These are phyloP conservation scores for Phlogophora meticulosa DNA, from an alignment of 2,888 invertebrate species.

Conservation along the genomic window DNA sequence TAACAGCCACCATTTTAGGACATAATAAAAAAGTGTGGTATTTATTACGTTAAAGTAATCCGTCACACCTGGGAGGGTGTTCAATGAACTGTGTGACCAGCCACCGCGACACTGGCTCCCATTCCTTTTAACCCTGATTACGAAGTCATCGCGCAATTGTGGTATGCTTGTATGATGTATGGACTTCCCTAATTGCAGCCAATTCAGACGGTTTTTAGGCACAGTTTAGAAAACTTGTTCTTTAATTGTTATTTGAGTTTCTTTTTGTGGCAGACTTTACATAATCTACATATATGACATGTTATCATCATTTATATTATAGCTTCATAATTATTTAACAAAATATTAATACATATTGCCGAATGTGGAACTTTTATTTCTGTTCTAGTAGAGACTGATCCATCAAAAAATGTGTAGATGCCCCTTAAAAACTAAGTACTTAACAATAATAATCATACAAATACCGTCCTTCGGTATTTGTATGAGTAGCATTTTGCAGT, in stretches of 20 bases:
- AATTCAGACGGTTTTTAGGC: neutral
- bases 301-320: too few species aligned
- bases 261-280: too few species aligned
- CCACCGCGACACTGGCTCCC: slow-evolving; percentile 29
- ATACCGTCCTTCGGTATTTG: too few species aligned
- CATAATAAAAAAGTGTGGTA: slow-evolving; percentile 16
- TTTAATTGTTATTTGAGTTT: neutral
- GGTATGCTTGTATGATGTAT: neutral
- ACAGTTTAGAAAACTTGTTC: neutral
- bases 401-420: too few species aligned
- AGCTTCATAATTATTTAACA: too few species aligned
- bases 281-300: too few species aligned
- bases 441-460: too few species aligned
- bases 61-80: slow-evolving; percentile 42
- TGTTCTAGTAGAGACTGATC: too few species aligned
- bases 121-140: slow-evolving; percentile 39
- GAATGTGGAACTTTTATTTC: too few species aligned
- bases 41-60: slow-evolving; percentile 30
- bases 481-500: neutral
- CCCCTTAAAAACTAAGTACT: too few species aligned
- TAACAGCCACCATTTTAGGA: neutral
- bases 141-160: slow-evolving; percentile 37
- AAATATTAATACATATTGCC: too few species aligned
- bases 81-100: slow-evolving; percentile 34
- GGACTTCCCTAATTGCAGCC: slow-evolving; percentile 20